Evolutionary conservation across 1,140 invertebrate genomes (phyloP), one percentile per base, ranked within the genome.

Genomic region (Ctenoplectra terminalis): DNA sequence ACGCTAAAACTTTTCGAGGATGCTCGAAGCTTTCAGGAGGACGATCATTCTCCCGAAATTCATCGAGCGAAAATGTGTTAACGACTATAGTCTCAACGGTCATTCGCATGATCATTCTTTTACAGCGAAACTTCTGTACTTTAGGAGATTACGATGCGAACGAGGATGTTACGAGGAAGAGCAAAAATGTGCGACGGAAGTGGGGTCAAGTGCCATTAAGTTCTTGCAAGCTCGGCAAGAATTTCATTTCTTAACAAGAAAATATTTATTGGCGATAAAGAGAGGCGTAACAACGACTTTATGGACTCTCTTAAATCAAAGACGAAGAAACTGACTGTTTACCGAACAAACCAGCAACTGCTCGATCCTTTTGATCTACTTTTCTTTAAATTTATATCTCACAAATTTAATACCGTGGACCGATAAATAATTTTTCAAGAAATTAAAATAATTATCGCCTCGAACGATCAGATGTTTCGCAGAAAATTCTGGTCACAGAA

Each of bases 161-260:
- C 54, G 46, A 50, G 31, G n/a, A 64, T 75, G 29, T 64, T 48
- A 48, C 72, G 56, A 37, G 72, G 8, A 7, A 1, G 43, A 50
- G 46, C n/a, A 74, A 75, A 63, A 75, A 46, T 50, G 43, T 75
- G 23, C 23, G n/a, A 26, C 17, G 46, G n/a, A 75, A 75, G 60
- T 37, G 31, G 58, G n/a, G 58, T 61, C 56, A 50, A 75, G 60
- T 75, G 46, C 60, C 72, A 64, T 75, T 75, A 75, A 63, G 60
- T 75, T 50, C 43, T 75, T 63, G 60, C 72, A 60, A 50, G 46
- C 72, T 64, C 31, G 8, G 72, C 72, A 50, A 37, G 72, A 75
- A 75, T 75, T 75, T 75, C 43, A 48, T 63, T 75, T 37, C 58
- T 64, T 50, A 31, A 17, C 31, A 34, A 26, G 72, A 9, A 64